Evolutionary conservation across 2,113 vertebrate species (phyloP), one percentile per base, ranked within the genome.

Genomic region (Pluvianellus socialis): DNA sequence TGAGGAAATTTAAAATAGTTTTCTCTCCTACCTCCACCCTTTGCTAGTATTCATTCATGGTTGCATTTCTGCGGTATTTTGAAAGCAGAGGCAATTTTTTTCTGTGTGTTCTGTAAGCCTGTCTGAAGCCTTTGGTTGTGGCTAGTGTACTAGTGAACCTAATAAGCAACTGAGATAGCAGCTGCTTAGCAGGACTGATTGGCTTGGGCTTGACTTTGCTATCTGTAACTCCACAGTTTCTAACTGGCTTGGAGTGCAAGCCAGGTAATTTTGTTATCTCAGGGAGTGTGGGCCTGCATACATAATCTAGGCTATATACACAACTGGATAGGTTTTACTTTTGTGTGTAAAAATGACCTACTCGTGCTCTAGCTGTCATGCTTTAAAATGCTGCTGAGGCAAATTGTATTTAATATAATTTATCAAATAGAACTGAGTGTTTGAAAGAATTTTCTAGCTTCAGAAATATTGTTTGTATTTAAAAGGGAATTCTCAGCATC

Each of bases 141-240:
- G 84, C 58, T 65, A 35, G 68, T 55, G 72, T 42, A 38, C 49
- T 94, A 42, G 83, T 79, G 86, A 85, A 53, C 86, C 86, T 96
- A 87, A 96, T 92, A 92, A 86, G 86, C 92, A 42, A 92, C 72
- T 35, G 72, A 96, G 95, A 63, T 77, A 91, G 95, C 96, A 97
- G 94, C 91, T 95, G 94, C 83, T 94, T 95, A 91, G 88, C 79
- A 77, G 96, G 93, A 63, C 86, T 74, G 72, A 40, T 92, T 95
- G 94, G 94, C 95, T 96, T 1, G 0, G 56, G 35, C 84, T 90
- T 85, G 84, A 85, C 94, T 96, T 71, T 61, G 84, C 55, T 91
- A 14, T 81, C 84, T 65, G 87, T 9, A 0, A 20, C 87, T 94
- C n/a, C 32, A 7, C 6, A 2, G 73, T 87, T 91, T 87, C 52